Percentiles rank a stretch among this genome's conserved stretches.
These are phyloP conservation scores for Ditylenchus weischeri DNA, from an alignment of 2,888 invertebrate genomes.

Conservation along the genomic window DNA sequence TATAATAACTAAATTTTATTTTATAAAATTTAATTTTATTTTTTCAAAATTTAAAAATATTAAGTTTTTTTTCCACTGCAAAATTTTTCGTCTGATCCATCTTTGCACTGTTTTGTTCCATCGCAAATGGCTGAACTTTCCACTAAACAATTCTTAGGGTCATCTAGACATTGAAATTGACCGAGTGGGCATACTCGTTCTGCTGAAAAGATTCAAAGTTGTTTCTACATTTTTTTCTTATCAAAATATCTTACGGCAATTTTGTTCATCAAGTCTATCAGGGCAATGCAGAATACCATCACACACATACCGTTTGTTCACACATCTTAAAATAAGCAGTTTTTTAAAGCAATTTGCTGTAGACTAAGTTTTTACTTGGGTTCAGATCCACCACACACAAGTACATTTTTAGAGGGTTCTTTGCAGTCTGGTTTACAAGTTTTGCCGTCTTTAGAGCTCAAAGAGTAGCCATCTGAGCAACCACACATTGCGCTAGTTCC, in stretches of 20 bases:
- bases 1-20: no score
- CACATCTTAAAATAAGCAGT: conserved; percentile 30
- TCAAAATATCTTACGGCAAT: conserved; percentile 45
- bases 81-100: conserved; percentile 13
- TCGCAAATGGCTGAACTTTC: conserved; percentile 8
- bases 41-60: no score
- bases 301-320: conserved; percentile 48
- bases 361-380: conserved; percentile 28
- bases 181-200: conserved; percentile 8
- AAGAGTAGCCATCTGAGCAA: conserved; percentile 51
- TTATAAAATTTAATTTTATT: no score
- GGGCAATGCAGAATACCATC: conserved; percentile 50
- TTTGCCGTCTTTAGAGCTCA: conserved; percentile 38
- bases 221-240: not conserved
- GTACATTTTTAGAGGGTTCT: conserved; percentile 28
- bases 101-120: conserved; percentile 7
- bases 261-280: conserved; percentile 46
- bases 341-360: no score
- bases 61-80: conserved; percentile 5
- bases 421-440: conserved; percentile 46
- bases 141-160: conserved; percentile 6
- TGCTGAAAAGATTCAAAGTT: conserved; percentile 1
- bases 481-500: conserved; percentile 37
- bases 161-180: conserved; percentile 15
- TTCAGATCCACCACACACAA: conserved; percentile 51